A percentile compares a stretch with the other conserved stretches of the same genome.
Conservation (phyloP, 1,140 invertebrate genomes). For the Intoshia linei region DNA sequence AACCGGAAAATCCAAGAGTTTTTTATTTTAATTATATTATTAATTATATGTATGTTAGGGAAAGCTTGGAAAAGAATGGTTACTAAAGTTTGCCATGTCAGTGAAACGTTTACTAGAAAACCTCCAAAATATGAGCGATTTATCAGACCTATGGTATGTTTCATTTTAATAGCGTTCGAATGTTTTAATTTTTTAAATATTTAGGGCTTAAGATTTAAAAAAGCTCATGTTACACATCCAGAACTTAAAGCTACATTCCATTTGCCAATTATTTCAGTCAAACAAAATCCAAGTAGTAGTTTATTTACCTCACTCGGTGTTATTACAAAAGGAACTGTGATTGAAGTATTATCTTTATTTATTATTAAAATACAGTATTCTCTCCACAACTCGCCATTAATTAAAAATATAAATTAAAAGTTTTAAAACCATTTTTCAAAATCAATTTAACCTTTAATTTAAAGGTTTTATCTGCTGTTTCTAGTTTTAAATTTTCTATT, state of each 20-base stretch:
- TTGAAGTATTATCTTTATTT: conserved; percentile 13
- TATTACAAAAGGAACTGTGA: conserved; percentile 46
- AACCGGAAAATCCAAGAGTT: conserved; percentile 58
- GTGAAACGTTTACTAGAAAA: conserved; percentile 86
- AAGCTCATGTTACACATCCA: conserved; percentile 90
- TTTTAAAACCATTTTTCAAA: too few species aligned
- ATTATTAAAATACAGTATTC: too few species aligned
- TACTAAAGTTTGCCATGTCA: conserved; percentile 66
- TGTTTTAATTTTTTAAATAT: conserved; percentile 5
- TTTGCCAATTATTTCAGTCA: conserved; percentile 86
- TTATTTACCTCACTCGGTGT: conserved; percentile 88
- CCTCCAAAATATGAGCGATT: conserved; percentile 97
- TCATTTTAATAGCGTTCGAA: neutral
- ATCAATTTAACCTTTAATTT: too few species aligned
- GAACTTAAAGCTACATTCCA: conserved; percentile 94
- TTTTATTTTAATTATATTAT: conserved; percentile 6
- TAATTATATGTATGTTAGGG: conserved; percentile 10
- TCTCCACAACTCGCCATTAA: too few species aligned
- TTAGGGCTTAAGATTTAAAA: conserved; percentile 25
- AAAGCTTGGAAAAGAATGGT: conserved; percentile 99
- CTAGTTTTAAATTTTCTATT: too few species aligned
- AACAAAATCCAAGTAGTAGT: conserved; percentile 84
- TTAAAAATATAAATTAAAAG: too few species aligned
- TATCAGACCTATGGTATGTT: conserved; percentile 65
- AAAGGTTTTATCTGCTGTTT: too few species aligned